These are phyloP conservation scores for Rhodeus uyekii DNA, from an alignment of 2,797 vertebrate genomes.

Conservation along the genomic window DNA sequence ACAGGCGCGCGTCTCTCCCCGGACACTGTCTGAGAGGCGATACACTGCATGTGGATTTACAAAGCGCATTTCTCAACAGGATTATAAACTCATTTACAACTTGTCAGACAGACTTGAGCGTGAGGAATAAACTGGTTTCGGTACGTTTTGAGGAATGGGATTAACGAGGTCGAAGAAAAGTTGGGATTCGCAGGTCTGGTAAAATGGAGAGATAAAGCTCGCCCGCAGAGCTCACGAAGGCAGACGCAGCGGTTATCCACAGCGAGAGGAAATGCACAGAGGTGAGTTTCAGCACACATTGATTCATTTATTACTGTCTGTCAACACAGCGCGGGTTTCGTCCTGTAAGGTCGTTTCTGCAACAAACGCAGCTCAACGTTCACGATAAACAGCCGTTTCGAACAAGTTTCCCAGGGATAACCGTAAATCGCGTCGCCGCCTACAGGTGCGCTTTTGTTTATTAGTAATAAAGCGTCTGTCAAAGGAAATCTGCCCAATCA, in stretches of 20 bases:
- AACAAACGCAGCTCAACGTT: neutral
- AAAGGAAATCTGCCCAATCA: neutral
- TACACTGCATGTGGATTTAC: constrained; percentile 55
- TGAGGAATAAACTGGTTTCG: constrained; percentile 47
- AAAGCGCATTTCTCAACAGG: constrained; percentile 62
- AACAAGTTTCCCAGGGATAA: constrained; percentile 45
- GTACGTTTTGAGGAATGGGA: constrained; percentile 67
- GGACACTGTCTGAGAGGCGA: constrained; percentile 4
- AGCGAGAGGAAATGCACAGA: constrained; percentile 76
- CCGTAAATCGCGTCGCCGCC: constrained; percentile 55
- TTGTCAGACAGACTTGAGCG: constrained; percentile 38
- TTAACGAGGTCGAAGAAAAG: constrained; percentile 69
- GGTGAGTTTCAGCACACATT: constrained; percentile 68
- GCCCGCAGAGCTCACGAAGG: constrained; percentile 59
- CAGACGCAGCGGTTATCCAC: constrained; percentile 59
- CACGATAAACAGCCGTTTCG: neutral
- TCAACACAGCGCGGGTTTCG: neutral
- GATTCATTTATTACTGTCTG: neutral
- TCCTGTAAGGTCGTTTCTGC: neutral
- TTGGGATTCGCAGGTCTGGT: constrained; percentile 69
- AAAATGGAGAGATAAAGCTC: constrained; percentile 66
- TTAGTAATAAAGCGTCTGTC: neutral
- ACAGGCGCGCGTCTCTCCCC: constrained; percentile 31
- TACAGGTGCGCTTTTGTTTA: constrained; percentile 53
- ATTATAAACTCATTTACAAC: constrained; percentile 51